phyloP scores from a whole-genome alignment of 2,888 invertebrate species.

The Agonopterix alstromeriana region DNA sequence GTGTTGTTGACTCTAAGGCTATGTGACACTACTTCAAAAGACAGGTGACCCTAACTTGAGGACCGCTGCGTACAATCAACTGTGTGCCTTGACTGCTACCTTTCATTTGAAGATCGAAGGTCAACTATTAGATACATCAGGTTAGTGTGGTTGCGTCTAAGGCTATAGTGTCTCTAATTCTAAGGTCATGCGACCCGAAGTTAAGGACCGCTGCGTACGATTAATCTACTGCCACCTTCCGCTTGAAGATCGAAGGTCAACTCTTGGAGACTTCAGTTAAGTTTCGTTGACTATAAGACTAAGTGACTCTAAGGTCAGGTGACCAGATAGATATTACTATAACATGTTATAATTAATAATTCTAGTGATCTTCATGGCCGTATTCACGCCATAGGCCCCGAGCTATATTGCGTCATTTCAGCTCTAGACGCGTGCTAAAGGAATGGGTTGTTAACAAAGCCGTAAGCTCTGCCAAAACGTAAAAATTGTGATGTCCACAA shows the following conservation, averaged over 20 bases:
- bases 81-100: conserved; percentile 96
- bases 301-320: conserved; percentile 67
- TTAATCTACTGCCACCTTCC: conserved; percentile 96
- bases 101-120: conserved; percentile 99
- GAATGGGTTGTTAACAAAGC: too few relatives aligned
- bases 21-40: background rate
- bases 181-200: conserved; percentile 97
- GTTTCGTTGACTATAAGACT: background rate
- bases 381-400: too few relatives aligned
- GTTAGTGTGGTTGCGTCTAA: conserved; percentile 33
- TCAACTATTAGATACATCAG: conserved; percentile 96
- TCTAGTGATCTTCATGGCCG: too few relatives aligned
- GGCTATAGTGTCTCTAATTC: conserved; percentile 26
- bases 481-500: too few relatives aligned
- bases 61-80: conserved; percentile 97
- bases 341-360: too few relatives aligned
- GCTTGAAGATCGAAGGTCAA: conserved; percentile 98
- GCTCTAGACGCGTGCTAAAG: too few relatives aligned
- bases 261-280: conserved; percentile 94
- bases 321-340: too few relatives aligned
- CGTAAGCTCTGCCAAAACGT: too few relatives aligned
- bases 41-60: conserved; percentile 95
- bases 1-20: background rate
- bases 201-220: conserved; percentile 97
- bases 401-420: too few relatives aligned